Conservation (phyloP, 2,888 invertebrate species). For the Andrena fulva region DNA sequence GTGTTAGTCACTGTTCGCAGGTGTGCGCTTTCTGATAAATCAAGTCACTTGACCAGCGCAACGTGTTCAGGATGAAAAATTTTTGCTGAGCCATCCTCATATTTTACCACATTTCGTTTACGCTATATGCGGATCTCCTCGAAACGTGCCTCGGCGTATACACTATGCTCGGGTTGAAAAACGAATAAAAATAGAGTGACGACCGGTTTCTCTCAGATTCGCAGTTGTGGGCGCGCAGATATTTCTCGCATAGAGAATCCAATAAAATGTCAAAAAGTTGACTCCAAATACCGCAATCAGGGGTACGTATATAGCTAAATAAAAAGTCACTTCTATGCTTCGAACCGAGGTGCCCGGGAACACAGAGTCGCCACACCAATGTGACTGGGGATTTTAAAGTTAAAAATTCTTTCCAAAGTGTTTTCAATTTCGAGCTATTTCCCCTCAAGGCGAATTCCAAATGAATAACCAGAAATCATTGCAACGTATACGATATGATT, state of each 20-base stretch:
- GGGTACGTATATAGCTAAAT: too few species aligned
- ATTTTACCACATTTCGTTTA: slow-evolving; percentile 7
- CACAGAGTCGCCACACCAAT: too few species aligned
- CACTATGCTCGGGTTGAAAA: not conserved
- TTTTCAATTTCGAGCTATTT: too few species aligned
- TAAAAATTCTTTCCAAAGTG: too few species aligned
- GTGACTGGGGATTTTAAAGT: too few species aligned
- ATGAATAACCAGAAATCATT: not conserved
- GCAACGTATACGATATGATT: not conserved
- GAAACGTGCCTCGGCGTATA: not conserved
- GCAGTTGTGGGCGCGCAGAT: not conserved
- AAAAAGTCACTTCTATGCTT: not conserved
- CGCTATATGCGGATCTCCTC: not conserved
- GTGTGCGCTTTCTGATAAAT: slow-evolving; percentile 42
- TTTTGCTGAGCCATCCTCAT: not conserved
- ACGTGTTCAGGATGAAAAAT: slow-evolving; percentile 25
- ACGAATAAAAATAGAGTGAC: not conserved
- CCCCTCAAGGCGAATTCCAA: not conserved
- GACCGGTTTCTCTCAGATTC: not conserved
- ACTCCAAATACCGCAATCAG: too few species aligned
- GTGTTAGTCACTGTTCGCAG: slow-evolving; percentile 50
- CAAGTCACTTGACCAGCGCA: slow-evolving; percentile 9
- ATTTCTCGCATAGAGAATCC: not conserved
- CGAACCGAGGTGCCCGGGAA: too few species aligned
- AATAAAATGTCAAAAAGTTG: too few species aligned